A percentile compares a stretch with the other conserved stretches of the same genome.
Conservation (phyloP, 2,797 vertebrate genomes). For the Myotis pilosus region DNA sequence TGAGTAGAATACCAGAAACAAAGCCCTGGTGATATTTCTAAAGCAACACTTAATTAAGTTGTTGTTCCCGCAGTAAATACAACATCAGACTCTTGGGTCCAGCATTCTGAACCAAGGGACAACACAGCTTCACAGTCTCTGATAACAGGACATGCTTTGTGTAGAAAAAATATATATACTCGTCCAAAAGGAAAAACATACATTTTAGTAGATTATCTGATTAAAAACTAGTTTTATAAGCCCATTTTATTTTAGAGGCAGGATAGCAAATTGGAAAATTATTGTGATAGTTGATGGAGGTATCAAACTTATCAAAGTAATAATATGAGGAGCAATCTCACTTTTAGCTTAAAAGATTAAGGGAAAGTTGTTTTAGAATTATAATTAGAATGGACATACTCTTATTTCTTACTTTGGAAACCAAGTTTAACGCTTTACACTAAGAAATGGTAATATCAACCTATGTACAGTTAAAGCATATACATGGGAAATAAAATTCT, state of each 20-base stretch:
- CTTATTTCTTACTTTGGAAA: not conserved
- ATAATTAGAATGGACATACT: not conserved
- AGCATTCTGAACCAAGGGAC: slow-evolving; percentile 75
- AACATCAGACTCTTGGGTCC: slow-evolving; percentile 75
- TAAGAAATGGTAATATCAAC: not conserved
- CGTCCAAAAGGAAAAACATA: not conserved
- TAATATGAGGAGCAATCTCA: not conserved
- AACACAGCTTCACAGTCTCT: slow-evolving; percentile 54
- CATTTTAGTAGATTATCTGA: not conserved
- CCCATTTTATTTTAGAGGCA: not conserved
- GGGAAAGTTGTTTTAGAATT: not conserved
- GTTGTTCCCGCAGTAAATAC: slow-evolving; percentile 82
- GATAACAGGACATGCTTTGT: slow-evolving; percentile 70
- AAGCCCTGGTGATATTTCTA: slow-evolving; percentile 81
- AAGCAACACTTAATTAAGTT: slow-evolving; percentile 84
- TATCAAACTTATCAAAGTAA: not conserved
- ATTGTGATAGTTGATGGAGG: not conserved
- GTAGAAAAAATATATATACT: slow-evolving; percentile 49
- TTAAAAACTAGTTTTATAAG: slow-evolving; percentile 44
- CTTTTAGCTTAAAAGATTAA: slow-evolving; percentile 6
- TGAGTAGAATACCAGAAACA: slow-evolving; percentile 78
- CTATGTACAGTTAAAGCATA: not conserved
- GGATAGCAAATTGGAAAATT: not conserved
- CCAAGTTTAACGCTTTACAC: not conserved
- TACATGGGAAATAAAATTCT: not conserved